A percentile compares a stretch with the other conserved stretches of the same genome.
phyloP scores from a whole-genome alignment of 2,797 vertebrate genomes.

The Cryptoblepharus egeriae region DNA sequence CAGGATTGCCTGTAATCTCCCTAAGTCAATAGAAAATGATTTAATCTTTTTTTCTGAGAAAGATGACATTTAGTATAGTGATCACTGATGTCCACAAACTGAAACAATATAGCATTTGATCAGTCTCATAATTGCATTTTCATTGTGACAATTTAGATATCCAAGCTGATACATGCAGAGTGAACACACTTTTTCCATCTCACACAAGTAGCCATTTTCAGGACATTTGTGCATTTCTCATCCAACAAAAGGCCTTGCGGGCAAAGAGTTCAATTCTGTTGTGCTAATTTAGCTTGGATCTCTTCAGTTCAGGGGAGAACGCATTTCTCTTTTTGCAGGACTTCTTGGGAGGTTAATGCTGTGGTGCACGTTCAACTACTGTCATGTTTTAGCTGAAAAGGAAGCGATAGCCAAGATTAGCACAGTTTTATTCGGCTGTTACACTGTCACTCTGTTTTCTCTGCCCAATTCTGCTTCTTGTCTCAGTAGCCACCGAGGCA shows the following conservation, averaged over 20 bases:
- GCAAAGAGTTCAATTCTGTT: neutral
- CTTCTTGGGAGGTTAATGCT: neutral
- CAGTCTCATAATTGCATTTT: constrained; percentile 36
- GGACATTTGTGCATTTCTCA: neutral
- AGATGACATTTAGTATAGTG: constrained; percentile 50
- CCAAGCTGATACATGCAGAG: constrained; percentile 34
- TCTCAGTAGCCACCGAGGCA: neutral
- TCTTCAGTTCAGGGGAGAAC: neutral
- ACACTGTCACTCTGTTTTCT: neutral
- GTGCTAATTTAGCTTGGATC: neutral
- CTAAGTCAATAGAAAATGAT: constrained; percentile 54
- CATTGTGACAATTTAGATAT: neutral
- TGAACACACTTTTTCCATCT: constrained; percentile 11
- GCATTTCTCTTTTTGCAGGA: neutral
- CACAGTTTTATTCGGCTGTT: too few relatives aligned
- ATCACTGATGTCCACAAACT: constrained; percentile 46
- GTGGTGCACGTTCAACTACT: neutral
- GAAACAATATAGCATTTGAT: constrained; percentile 44
- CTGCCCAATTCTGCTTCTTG: neutral
- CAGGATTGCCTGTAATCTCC: constrained; percentile 68
- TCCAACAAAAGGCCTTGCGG: neutral
- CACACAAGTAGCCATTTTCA: neutral
- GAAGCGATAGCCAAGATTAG: neutral
- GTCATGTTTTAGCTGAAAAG: neutral
- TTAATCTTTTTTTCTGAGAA: constrained; percentile 71